A percentile compares a stretch with the other conserved stretches of the same genome.
These are phyloP conservation scores for Athalia cordata DNA, from an alignment of 2,888 invertebrate genomes.

Conservation along the genomic window DNA sequence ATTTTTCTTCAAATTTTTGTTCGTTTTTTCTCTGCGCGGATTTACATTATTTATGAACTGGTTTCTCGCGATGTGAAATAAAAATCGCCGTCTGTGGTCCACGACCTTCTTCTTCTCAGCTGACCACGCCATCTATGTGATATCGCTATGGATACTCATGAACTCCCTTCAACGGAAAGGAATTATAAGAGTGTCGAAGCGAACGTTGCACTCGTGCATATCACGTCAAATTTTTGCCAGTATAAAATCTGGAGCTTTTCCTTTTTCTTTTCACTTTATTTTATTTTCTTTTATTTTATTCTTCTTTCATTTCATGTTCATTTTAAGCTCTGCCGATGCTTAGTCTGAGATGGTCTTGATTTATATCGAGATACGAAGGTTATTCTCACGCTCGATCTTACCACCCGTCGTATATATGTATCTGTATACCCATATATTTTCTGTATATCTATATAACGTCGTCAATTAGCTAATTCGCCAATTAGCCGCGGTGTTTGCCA, in stretches of 20 bases:
- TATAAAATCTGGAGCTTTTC: too few relatives aligned
- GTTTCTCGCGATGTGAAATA: conserved; percentile 65
- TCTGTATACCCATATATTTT: not conserved
- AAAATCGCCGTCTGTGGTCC: conserved; percentile 60
- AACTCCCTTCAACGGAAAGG: conserved; percentile 22
- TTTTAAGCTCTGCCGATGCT: too few relatives aligned
- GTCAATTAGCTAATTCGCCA: conserved; percentile 33
- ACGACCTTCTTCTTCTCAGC: conserved; percentile 50
- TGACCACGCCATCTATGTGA: conserved; percentile 13
- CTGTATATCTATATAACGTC: not conserved
- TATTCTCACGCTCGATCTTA: not conserved
- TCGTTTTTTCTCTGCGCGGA: conserved; percentile 56
- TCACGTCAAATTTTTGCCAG: too few relatives aligned
- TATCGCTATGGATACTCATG: too few relatives aligned
- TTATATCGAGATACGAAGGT: too few relatives aligned
- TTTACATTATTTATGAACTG: conserved; percentile 69
- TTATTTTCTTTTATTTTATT: too few relatives aligned
- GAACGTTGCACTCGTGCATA: conserved; percentile 19
- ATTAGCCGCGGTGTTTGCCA: conserved; percentile 28
- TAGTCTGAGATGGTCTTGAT: too few relatives aligned
- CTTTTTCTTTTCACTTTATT: too few relatives aligned
- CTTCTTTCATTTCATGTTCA: too few relatives aligned
- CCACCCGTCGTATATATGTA: conserved; percentile 11
- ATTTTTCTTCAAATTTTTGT: not conserved
- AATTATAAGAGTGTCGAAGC: conserved; percentile 9